Base-by-base conservation (phyloP, 2,113 vertebrate genomes). In the Platichthys stellatus region DNA sequence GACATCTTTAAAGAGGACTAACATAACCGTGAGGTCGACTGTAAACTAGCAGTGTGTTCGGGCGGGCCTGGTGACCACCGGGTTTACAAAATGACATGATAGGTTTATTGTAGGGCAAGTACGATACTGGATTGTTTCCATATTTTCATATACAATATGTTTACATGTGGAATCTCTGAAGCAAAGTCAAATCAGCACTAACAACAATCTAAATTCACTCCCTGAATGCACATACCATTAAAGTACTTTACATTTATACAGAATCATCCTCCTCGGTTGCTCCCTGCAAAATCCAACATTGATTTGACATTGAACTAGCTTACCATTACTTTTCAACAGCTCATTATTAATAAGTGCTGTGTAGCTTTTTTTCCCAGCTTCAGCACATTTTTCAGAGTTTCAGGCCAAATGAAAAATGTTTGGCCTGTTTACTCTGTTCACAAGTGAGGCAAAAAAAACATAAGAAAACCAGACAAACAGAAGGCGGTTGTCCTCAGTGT, bases 241-340 rank as follows among this genome's bases (percentile, higher is more conserved):
- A 91, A 93, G 91, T 91, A 86, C 83, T 86, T 81, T 91, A 93
- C 91, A 93, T 90, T 91, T 90, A 84, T 90, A 86, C 85, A 90
- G 61, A 90, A 83, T 85, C 20, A 71, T 43, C 51, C 63, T 58
- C 35, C 23, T 47, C n/a, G 5, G 8, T 4, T 71, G 62, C 28
- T 63, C 45, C 72, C 69, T 64, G 53, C 66, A 58, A 78, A 67
- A 62, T 59, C 56, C 57, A 58, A 73, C 61, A 28, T 40, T 63
- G 58, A 60, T 73, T 72, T 61, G 40, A 43, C 40, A 43, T 49
- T 24, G 20, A 21, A 64, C 77, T 78, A 84, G 49, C 56, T 78
- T 45, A 65, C 66, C 63, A 61, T 66, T 67, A 73, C 11, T 54
- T 72, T 64, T 72, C n/a, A 35, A 60, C 31, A 58, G 31, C 18